Evolutionary conservation across 2,797 vertebrate species (phyloP), one percentile per base, ranked within the genome.

Genomic region (Danio choprae): DNA sequence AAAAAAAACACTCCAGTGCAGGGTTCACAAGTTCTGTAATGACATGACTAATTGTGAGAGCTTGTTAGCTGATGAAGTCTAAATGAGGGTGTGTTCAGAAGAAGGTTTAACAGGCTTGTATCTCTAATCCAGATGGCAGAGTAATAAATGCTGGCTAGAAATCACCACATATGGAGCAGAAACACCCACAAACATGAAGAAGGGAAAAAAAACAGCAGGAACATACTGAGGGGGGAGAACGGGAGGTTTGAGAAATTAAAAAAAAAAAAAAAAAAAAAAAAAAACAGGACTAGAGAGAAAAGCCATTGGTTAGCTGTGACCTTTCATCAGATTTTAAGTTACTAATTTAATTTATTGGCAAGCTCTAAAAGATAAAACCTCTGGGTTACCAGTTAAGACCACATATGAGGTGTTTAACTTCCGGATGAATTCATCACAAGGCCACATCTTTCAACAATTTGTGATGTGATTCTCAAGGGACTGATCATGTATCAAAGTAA

Each of bases 81-180:
- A 72, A 53, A 65, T 83, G 59, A 81, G 70, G 15, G 65, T 53
- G 55, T 81, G 59, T 69, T 81, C 43, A 81, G 70, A 15, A 68
- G 48, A 76, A 53, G 63, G 44, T 79, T 83, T 60, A 51, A 67
- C 36, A 71, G 53, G 44, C 68, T 70, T 77, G 70, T 58, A 65
- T 70, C 44, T 73, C 62, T 46, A 63, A 72, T 81, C 80, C 82
- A 87, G 83, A 85, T 81, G 83, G 82, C 59, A 65, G 50, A 48
- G 56, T 70, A 60, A 86, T 77, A 76, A 80, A 77, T 56, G 62
- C 56, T 83, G 71, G 82, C 74, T 80, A 68, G 72, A 72, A 68
- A 78, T 84, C 75, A 69, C 74, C 68, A 71, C 79, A 85, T 83
- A 81, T 74, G 79, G 71, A 69, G 65, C 48, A 76, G 74, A 84